Conservation (phyloP, 2,113 vertebrate species). For the Leptosomus discolor region DNA sequence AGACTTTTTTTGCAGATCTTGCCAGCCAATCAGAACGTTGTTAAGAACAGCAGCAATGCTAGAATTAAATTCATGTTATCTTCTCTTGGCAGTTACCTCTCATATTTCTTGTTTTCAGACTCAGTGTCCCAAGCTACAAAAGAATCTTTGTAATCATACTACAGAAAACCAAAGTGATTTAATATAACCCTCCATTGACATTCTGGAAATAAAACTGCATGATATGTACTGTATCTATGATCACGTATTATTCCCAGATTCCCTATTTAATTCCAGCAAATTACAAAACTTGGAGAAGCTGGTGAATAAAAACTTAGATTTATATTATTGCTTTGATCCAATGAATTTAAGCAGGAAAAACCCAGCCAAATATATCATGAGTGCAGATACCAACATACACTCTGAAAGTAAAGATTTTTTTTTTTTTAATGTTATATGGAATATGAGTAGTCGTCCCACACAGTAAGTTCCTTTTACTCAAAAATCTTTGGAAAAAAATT, state of each 20-base stretch:
- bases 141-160: not conserved
- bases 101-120: constrained; percentile 30
- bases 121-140: constrained; percentile 8
- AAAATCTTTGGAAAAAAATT: not conserved
- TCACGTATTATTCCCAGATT: not conserved
- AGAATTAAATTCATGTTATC: constrained; percentile 45
- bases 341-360: not conserved
- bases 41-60: constrained; percentile 20
- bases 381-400: not conserved
- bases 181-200: not conserved
- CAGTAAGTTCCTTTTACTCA: not conserved
- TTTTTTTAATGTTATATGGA: not conserved
- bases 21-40: not conserved
- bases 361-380: not conserved
- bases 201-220: not conserved
- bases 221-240: not conserved
- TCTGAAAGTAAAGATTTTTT: not conserved
- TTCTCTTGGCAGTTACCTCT: constrained; percentile 21
- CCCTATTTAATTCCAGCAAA: constrained; percentile 20
- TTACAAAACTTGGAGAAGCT: not conserved
- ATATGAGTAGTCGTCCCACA: not conserved
- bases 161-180: constrained; percentile 20
- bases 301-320: not conserved
- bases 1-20: not conserved
- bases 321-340: not conserved